Evolutionary conservation across 2,888 invertebrate genomes (phyloP).

Genomic region (Drosophila siamana): DNA sequence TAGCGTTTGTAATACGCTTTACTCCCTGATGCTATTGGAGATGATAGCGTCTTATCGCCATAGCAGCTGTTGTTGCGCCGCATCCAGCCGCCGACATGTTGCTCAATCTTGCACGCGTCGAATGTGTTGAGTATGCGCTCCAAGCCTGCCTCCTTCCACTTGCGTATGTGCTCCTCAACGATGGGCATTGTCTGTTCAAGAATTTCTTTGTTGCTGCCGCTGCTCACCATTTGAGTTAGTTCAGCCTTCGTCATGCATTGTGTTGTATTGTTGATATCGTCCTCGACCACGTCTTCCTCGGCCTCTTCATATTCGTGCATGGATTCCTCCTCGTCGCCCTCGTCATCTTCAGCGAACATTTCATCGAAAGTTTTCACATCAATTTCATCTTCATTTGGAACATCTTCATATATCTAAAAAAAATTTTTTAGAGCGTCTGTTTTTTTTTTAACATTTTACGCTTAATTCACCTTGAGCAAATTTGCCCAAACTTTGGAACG

Average conservation of each 20-base stretch:
- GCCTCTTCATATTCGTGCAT: slow-evolving; percentile 34
- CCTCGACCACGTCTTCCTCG: slow-evolving; percentile 39
- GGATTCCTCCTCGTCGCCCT: slow-evolving; percentile 17
- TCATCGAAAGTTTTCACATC: slow-evolving; percentile 23
- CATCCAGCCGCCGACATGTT: slow-evolving; percentile 82
- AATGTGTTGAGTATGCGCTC: slow-evolving; percentile 80
- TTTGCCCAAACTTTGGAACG: slow-evolving; percentile 80
- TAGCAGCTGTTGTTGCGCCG: slow-evolving; percentile 70
- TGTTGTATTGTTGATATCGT: slow-evolving; percentile 50
- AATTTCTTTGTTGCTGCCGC: slow-evolving; percentile 55
- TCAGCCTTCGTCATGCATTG: slow-evolving; percentile 54
- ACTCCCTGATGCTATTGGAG: neutral
- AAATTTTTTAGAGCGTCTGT: neutral
- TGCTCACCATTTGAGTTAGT: slow-evolving; percentile 51
- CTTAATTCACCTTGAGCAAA: slow-evolving; percentile 64
- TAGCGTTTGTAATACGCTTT: neutral
- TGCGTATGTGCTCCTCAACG: slow-evolving; percentile 76
- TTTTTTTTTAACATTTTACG: neutral
- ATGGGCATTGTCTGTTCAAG: slow-evolving; percentile 80
- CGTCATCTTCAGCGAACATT: slow-evolving; percentile 19
- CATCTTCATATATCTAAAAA: slow-evolving; percentile 29
- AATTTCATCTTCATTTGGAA: slow-evolving; percentile 15
- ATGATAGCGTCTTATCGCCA: slow-evolving; percentile 22
- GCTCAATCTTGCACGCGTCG: slow-evolving; percentile 77
- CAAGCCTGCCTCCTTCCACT: slow-evolving; percentile 78